Conservation (phyloP, 2,888 invertebrate genomes). For the Abscondita cerata region DNA sequence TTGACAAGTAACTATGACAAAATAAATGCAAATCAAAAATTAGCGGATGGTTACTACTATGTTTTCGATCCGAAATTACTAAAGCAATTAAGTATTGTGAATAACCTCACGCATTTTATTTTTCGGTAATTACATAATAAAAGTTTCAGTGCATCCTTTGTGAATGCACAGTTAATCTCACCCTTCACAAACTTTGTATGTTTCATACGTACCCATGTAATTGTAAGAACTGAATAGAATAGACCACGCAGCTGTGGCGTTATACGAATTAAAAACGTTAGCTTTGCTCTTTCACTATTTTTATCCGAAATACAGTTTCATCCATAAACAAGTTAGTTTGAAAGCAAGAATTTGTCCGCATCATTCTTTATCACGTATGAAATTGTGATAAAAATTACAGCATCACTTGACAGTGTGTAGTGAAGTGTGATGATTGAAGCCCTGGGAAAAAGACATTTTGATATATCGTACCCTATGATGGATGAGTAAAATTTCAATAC, state of each 20-base stretch:
- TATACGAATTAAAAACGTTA: constrained; percentile 29
- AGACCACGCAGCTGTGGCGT: constrained; percentile 48
- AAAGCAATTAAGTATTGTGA: no score
- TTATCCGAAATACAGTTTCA: constrained; percentile 4
- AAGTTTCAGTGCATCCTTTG: no score
- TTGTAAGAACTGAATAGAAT: constrained; percentile 46
- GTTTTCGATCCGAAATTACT: no score
- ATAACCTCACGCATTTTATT: no score
- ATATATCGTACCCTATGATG: constrained; percentile 43
- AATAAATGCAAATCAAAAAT: no score
- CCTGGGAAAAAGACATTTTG: constrained; percentile 27
- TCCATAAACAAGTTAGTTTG: background rate
- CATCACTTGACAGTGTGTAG: constrained; percentile 32
- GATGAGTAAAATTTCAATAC: constrained; percentile 39
- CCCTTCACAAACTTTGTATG: constrained; percentile 10
- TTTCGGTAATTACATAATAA: no score
- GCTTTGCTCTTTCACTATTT: constrained; percentile 5
- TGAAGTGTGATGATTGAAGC: constrained; percentile 32
- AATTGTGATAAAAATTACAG: constrained; percentile 24
- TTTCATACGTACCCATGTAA: constrained; percentile 40
- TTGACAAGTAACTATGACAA: no score
- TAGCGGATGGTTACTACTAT: no score
- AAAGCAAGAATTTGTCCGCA: no score
- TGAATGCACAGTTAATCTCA: constrained; percentile 8
- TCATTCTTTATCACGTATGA: background rate